Conservation (phyloP, 2,113 vertebrate species). For the Propithecus coquereli region DNA sequence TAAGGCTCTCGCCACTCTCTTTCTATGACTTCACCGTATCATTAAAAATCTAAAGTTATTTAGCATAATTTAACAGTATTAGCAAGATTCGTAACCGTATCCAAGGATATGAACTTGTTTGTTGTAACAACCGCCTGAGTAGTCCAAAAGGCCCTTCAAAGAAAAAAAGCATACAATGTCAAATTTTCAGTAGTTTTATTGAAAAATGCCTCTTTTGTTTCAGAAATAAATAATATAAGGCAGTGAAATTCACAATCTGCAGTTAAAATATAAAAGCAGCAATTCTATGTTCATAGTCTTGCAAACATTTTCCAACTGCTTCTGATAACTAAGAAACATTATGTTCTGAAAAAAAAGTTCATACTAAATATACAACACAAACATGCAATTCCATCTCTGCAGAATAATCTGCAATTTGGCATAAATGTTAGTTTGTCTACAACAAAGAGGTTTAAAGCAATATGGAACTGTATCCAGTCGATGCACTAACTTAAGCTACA, state of each 20-base stretch:
- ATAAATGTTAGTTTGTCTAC: slow-evolving; percentile 91
- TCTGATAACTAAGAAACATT: slow-evolving; percentile 91
- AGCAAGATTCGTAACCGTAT: slow-evolving; percentile 58
- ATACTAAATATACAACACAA: slow-evolving; percentile 99
- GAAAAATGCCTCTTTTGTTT: slow-evolving; percentile 99
- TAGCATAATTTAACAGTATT: slow-evolving; percentile 71
- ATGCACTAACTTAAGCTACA: slow-evolving; percentile 82
- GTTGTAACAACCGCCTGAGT: slow-evolving; percentile 57
- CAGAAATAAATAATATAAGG: slow-evolving; percentile 99
- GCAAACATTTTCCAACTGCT: slow-evolving; percentile 95
- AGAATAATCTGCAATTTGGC: slow-evolving; percentile 92
- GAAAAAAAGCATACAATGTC: slow-evolving; percentile 52
- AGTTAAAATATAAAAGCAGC: slow-evolving; percentile 96
- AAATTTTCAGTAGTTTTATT: slow-evolving; percentile 99
- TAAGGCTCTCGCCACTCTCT: slow-evolving; percentile 39
- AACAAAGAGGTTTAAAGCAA: slow-evolving; percentile 86
- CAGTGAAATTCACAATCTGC: slow-evolving; percentile 99
- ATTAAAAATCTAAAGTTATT: slow-evolving; percentile 73
- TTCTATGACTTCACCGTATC: slow-evolving; percentile 66
- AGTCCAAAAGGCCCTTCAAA: slow-evolving; percentile 60
- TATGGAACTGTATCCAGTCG: slow-evolving; percentile 85
- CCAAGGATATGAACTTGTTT: slow-evolving; percentile 72
- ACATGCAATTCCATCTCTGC: slow-evolving; percentile 95
- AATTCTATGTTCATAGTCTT: slow-evolving; percentile 95
- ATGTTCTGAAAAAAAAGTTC: slow-evolving; percentile 90